Evolutionary conservation across 2,888 invertebrate species (phyloP).

Genomic region (Dolichomitus sp.): DNA sequence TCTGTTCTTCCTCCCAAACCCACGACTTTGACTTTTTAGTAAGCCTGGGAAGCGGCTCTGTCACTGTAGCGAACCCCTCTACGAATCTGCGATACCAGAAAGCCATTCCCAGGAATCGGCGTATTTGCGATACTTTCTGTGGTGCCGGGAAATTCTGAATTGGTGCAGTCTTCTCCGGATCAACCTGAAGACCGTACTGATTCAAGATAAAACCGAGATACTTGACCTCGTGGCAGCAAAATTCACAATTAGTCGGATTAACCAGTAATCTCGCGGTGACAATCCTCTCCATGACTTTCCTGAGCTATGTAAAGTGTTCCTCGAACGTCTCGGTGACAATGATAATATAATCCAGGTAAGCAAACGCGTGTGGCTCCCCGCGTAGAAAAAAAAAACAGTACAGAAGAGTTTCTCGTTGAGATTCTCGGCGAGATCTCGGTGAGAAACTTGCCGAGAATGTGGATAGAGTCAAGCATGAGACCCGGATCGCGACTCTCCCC

Average conservation of each 20-base stretch:
- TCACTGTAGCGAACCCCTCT: too few species aligned
- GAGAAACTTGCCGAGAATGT: too few species aligned
- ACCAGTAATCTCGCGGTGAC: constrained; percentile 69
- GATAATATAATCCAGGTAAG: constrained; percentile 66
- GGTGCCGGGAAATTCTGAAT: constrained; percentile 9
- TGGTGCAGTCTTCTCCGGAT: constrained; percentile 16
- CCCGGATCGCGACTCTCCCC: too few species aligned
- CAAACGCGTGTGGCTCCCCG: constrained; percentile 36
- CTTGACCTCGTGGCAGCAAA: neutral
- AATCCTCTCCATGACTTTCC: constrained; percentile 68
- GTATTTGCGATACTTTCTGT: constrained; percentile 17
- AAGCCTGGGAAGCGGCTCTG: constrained; percentile 7
- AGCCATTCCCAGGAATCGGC: constrained; percentile 25
- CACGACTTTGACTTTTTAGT: neutral
- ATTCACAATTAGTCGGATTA: constrained; percentile 16
- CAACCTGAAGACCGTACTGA: neutral
- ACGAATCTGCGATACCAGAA: too few species aligned
- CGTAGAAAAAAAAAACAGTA: too few species aligned
- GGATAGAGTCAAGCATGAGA: too few species aligned
- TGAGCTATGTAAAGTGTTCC: constrained; percentile 49
- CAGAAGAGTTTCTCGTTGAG: too few species aligned
- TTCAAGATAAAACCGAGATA: constrained; percentile 34
- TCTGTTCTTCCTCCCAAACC: constrained; percentile 41
- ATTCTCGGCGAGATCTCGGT: too few species aligned
- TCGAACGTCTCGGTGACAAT: constrained; percentile 57